Conservation (phyloP, 1,140 invertebrate species). For the Rhagoletis zephyria region DNA sequence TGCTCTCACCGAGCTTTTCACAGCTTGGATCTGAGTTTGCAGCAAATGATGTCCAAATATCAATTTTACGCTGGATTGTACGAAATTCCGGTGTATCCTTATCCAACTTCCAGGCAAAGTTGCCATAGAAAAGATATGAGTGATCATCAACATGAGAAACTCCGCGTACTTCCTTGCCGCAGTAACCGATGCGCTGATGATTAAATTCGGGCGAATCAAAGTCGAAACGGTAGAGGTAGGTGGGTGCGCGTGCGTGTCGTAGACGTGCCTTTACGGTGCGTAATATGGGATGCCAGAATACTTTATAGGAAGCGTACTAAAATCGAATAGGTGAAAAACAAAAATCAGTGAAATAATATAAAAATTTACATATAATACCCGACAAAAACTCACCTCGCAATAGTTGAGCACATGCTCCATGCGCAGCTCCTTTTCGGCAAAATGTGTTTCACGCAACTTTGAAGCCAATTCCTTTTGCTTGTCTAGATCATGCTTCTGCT, state of each 20-base stretch:
- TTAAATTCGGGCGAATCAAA: constrained; percentile 70
- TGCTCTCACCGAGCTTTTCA: constrained; percentile 54
- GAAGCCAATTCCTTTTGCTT: constrained; percentile 56
- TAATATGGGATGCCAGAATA: constrained; percentile 72
- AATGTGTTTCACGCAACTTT: constrained; percentile 58
- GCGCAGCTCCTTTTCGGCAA: constrained; percentile 61
- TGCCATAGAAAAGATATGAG: constrained; percentile 77
- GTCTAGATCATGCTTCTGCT: constrained; percentile 17
- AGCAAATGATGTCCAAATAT: constrained; percentile 74
- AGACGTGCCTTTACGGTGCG: constrained; percentile 64
- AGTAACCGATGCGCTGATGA: constrained; percentile 68
- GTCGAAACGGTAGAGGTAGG: constrained; percentile 73
- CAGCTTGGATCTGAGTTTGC: constrained; percentile 68
- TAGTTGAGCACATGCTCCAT: constrained; percentile 55
- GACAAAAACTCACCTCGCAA: background rate
- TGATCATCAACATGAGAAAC: constrained; percentile 79
- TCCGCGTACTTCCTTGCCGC: constrained; percentile 62
- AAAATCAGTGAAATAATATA: background rate
- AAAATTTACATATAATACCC: background rate
- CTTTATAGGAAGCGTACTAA: constrained; percentile 67
- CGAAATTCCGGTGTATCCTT: constrained; percentile 61
- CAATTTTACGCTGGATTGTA: constrained; percentile 70
- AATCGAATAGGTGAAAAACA: constrained; percentile 58
- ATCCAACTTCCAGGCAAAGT: constrained; percentile 58
- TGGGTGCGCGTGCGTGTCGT: constrained; percentile 66